Base-by-base conservation (phyloP, 2,113 vertebrate species). In the Gobio gobio region DNA sequence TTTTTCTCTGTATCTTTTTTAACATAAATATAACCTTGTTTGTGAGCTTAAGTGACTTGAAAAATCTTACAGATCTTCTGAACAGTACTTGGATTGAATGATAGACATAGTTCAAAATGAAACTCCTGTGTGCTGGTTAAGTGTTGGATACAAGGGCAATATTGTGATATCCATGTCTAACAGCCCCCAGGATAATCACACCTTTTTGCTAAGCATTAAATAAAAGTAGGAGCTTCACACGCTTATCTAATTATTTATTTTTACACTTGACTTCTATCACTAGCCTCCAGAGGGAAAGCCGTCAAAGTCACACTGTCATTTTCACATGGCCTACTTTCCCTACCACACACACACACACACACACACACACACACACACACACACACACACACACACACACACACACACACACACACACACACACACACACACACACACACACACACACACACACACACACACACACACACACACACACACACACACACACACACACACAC, bases 301-400 rank as follows among this genome's bases (percentile, higher is more conserved):
- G 90, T 91, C 89, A 90, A 89, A 91, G 87, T 88, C 87, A 87
- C 85, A 58, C 84, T 85, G 77, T 80, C 82, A 87, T 90, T 90
- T 89, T 87, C 87, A 84, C 80, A 83, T 91, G 63, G 56, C 90
- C 92, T 90, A 92, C 90, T 93, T 94, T 91, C 76, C 83, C 24
- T 29, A 7, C 24, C n/a, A n/a, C n/a, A n/a, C n/a, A n/a, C n/a
- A n/a, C n/a, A n/a, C n/a, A n/a, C n/a, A n/a, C n/a, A n/a, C n/a
- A n/a, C n/a, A n/a, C n/a, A n/a, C n/a, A n/a, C n/a, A n/a, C n/a
- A n/a, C n/a, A n/a, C n/a, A n/a, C n/a, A n/a, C n/a, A n/a, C n/a
- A n/a, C n/a, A n/a, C n/a, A n/a, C n/a, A n/a, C n/a, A n/a, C n/a
- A n/a, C n/a, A n/a, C n/a, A n/a, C n/a, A n/a, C n/a, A n/a, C n/a